phyloP scores from a whole-genome alignment of 2,888 invertebrate genomes.

The Panopea generosa region DNA sequence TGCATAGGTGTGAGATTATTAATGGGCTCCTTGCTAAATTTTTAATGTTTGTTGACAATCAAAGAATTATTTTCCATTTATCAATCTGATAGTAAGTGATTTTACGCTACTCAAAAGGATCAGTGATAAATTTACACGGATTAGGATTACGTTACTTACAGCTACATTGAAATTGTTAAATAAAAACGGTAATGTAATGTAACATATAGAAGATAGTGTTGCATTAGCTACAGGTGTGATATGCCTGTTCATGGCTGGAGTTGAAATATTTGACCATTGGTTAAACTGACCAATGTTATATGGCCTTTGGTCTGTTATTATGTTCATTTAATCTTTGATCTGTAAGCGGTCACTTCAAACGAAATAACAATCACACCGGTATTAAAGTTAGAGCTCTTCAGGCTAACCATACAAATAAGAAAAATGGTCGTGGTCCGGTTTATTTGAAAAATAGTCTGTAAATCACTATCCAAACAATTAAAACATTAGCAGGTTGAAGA shows the following conservation, averaged over 20 bases:
- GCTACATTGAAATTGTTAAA: too few species aligned
- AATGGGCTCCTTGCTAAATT: conserved; percentile 14
- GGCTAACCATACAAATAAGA: too few species aligned
- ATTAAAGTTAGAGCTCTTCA: too few species aligned
- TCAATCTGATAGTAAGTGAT: conserved; percentile 31
- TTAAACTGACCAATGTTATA: conserved; percentile 11
- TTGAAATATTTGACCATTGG: conserved; percentile 8
- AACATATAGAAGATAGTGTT: too few species aligned
- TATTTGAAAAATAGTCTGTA: too few species aligned
- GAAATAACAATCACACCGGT: conserved; percentile 12
- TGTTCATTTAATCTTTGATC: conserved; percentile 38
- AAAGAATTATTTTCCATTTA: conserved; percentile 43
- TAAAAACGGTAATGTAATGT: too few species aligned
- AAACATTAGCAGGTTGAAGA: too few species aligned
- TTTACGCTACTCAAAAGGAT: conserved; percentile 20
- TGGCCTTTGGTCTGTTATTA: conserved; percentile 5
- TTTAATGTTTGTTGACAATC: conserved; percentile 43
- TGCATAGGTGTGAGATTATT: conserved; percentile 20
- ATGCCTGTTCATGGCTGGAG: not conserved
- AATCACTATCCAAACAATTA: too few species aligned
- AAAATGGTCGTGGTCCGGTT: too few species aligned
- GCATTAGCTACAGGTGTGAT: too few species aligned
- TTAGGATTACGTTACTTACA: conserved; percentile 21
- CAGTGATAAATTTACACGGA: conserved; percentile 16
- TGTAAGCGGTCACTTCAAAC: conserved; percentile 52